phyloP scores from a whole-genome alignment of 2,888 invertebrate genomes.

The Lepas anatifera region DNA sequence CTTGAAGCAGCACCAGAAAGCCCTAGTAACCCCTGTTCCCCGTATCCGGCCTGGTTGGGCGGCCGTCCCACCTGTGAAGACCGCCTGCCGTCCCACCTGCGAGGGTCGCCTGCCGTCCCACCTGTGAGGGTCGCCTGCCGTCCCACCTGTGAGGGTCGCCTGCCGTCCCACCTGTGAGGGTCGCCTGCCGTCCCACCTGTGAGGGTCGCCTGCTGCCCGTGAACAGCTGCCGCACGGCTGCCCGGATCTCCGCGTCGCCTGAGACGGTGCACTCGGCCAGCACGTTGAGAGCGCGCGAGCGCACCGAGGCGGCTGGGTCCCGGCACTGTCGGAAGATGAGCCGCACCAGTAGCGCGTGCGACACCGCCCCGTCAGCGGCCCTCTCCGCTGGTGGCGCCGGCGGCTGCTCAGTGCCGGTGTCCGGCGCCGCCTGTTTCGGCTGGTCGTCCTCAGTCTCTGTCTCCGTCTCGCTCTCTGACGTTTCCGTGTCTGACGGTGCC shows the following conservation, averaged over 20 bases:
- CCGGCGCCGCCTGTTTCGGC: background rate
- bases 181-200: background rate
- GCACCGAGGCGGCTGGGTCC: conserved; percentile 46
- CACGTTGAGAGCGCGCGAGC: conserved; percentile 47
- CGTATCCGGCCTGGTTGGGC: too few species aligned
- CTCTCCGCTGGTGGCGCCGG: background rate
- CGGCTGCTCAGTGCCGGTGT: background rate
- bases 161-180: background rate
- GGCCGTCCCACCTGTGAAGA: too few species aligned
- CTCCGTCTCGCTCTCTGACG: conserved; percentile 18
- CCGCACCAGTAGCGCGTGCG: conserved; percentile 35
- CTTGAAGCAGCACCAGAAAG: too few species aligned
- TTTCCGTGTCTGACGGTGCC: conserved; percentile 10
- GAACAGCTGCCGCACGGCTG: conserved; percentile 27
- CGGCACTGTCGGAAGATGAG: conserved; percentile 42
- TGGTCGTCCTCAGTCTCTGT: background rate
- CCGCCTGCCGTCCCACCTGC: too few species aligned
- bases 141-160: too few species aligned
- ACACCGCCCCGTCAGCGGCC: conserved; percentile 21
- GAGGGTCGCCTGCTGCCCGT: conserved; percentile 11
- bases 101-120: too few species aligned
- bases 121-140: too few species aligned
- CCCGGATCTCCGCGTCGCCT: conserved; percentile 23
- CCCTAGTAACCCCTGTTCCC: too few species aligned
- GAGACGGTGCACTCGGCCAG: conserved; percentile 40